These are phyloP conservation scores for Brachionus plicatilis DNA, from an alignment of 1,140 invertebrate genomes.

Conservation along the genomic window DNA sequence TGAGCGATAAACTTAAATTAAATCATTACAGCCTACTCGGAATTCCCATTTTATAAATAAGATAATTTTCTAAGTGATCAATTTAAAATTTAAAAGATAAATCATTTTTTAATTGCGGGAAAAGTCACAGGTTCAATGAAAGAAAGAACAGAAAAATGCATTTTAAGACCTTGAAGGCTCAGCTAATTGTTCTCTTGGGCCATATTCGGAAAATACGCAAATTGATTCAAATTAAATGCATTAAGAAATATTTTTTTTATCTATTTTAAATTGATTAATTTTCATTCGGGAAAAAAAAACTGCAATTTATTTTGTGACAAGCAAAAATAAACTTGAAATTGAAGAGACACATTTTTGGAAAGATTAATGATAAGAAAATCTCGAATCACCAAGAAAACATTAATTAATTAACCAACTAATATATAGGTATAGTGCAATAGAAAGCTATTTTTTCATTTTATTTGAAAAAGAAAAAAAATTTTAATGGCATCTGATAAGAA, in stretches of 20 bases:
- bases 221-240: not conserved
- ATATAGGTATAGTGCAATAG: not conserved
- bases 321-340: not conserved
- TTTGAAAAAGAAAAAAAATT: not conserved
- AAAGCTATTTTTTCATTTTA: not conserved
- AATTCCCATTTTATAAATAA: too few species aligned
- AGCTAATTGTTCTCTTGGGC: not conserved
- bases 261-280: not conserved
- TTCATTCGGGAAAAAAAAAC: not conserved
- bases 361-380: conserved; percentile 2
- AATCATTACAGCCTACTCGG: too few species aligned
- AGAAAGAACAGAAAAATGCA: not conserved
- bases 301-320: conserved; percentile 23
- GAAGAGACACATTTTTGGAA: not conserved
- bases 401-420: not conserved
- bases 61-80: too few species aligned
- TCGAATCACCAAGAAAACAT: not conserved
- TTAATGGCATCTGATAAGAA: not conserved
- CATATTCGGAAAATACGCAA: not conserved
- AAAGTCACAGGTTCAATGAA: not conserved
- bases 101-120: not conserved
- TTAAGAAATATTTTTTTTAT: not conserved
- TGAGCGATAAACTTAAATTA: too few species aligned
- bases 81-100: too few species aligned
- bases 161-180: not conserved